Base-by-base conservation (phyloP, 2,888 invertebrate genomes). In the Cremastinae sp. region DNA sequence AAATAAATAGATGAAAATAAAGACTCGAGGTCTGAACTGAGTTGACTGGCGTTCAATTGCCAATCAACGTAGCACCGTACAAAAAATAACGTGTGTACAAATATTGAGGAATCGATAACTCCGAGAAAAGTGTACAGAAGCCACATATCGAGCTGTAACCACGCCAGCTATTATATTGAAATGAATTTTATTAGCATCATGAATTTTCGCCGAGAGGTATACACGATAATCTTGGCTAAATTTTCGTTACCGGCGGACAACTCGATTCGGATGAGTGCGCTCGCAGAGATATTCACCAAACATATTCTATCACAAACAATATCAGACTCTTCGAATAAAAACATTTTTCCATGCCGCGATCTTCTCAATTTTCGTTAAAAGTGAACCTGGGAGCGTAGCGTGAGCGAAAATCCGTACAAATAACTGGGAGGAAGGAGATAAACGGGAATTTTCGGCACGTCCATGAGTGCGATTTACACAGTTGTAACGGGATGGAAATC, bases 401-500 rank as follows among this genome's bases (percentile, higher is more conserved):
- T 2, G 28, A 2, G 28, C 49, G 18, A 49, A 28, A 53, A 56
- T 41, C 39, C 39, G 20, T 20, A 43, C 7, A 35, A 56, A 18
- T 37, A n/a, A 56, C 20, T 20, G 28, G 28, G 28, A 28, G 28
- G 5, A 20, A 35, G 10, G 12, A 47, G 55, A 45, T 66, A 47
- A 55, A 53, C 16, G 10, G 28, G 43, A 43, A 39, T 22, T 43
- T 51, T 37, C 28, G 39, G 20, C n/a, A 9, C 9, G 20, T 10
- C 8, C 28, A 53, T 43, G n/a, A 18, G 41, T 41, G 9, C 59
- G 43, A 66, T 75, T 45, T 18, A 20, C 64, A 41, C 49, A n/a
- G 58, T 49, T 51, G 43, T 62, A 71, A 75, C 53, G 47, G 28
- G 41, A 4, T 8, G 8, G 61, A 14, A 47, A 68, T 58, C 39